A percentile compares a stretch with the other conserved stretches of the same genome.
Evolutionary conservation across 2,888 invertebrate species (phyloP).

Genomic region (Acleris sparsana): DNA sequence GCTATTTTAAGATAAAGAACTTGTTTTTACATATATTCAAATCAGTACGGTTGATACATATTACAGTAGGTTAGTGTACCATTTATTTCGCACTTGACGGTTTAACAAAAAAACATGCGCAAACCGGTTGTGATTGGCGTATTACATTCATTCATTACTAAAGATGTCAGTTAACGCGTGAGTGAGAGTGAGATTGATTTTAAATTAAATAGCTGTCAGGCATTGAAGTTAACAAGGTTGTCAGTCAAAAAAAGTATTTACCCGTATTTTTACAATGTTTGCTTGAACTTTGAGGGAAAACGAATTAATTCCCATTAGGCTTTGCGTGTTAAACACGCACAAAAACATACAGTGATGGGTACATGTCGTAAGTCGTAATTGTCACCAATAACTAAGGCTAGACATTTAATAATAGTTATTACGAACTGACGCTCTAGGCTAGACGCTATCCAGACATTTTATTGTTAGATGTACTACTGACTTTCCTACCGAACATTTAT

Average conservation of each 20-base stretch:
- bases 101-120: conserved; percentile 21
- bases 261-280: too few species aligned
- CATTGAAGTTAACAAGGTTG: not conserved
- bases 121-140: conserved; percentile 1
- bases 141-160: conserved; percentile 4
- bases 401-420: not conserved
- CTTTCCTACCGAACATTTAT: conserved; percentile 8
- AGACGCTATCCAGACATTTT: conserved; percentile 1
- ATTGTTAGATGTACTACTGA: not conserved
- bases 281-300: too few species aligned
- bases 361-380: not conserved
- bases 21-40: conserved; percentile 4
- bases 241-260: too few species aligned
- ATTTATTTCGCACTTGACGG: conserved; percentile 15
- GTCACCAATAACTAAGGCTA: not conserved
- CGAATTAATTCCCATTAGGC: too few species aligned
- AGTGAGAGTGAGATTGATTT: conserved; percentile 4
- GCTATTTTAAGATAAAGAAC: conserved; percentile 2
- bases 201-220: not conserved
- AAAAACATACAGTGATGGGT: not conserved
- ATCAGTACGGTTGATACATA: conserved; percentile 2
- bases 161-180: conserved; percentile 2
- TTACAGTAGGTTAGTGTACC: conserved; percentile 29
- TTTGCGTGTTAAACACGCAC: not conserved
- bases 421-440: not conserved